phyloP scores from a whole-genome alignment of 2,888 invertebrate genomes.

The Drosophila cognata region DNA sequence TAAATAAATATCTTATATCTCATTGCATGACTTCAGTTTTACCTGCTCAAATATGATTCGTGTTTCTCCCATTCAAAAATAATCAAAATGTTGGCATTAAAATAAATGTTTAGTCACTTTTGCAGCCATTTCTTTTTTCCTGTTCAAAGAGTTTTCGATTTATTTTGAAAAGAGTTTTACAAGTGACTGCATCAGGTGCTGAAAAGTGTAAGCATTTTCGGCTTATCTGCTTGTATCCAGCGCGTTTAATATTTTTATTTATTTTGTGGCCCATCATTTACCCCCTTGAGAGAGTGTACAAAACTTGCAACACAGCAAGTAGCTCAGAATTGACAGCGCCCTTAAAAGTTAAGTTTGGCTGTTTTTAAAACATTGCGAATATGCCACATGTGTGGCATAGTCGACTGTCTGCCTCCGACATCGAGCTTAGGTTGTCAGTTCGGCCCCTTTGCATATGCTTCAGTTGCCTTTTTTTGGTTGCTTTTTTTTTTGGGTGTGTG shows the following conservation, averaged over 20 bases:
- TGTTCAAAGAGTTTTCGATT: neutral
- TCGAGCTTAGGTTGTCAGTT: constrained; percentile 56
- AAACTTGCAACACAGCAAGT: constrained; percentile 28
- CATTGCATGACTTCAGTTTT: neutral
- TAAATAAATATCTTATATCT: neutral
- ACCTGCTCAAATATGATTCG: neutral
- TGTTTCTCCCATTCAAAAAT: neutral
- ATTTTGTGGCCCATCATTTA: constrained; percentile 31
- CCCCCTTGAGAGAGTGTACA: constrained; percentile 3
- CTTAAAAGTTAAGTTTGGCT: constrained; percentile 41
- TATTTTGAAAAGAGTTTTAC: constrained; percentile 15
- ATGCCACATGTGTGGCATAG: constrained; percentile 34
- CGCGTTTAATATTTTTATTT: constrained; percentile 8
- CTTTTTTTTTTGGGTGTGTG: neutral
- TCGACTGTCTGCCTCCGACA: constrained; percentile 1
- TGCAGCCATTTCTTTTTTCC: neutral
- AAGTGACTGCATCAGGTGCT: constrained; percentile 40
- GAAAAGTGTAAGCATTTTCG: constrained; percentile 8
- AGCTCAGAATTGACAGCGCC: constrained; percentile 39
- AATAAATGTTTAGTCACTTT: constrained; percentile 10
- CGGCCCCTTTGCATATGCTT: constrained; percentile 62
- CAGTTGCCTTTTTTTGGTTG: constrained; percentile 2
- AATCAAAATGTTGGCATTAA: neutral
- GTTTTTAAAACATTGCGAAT: constrained; percentile 54
- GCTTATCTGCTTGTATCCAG: neutral